phyloP scores from a whole-genome alignment of 2,113 vertebrate genomes.

The Oryzias javanicus region DNA sequence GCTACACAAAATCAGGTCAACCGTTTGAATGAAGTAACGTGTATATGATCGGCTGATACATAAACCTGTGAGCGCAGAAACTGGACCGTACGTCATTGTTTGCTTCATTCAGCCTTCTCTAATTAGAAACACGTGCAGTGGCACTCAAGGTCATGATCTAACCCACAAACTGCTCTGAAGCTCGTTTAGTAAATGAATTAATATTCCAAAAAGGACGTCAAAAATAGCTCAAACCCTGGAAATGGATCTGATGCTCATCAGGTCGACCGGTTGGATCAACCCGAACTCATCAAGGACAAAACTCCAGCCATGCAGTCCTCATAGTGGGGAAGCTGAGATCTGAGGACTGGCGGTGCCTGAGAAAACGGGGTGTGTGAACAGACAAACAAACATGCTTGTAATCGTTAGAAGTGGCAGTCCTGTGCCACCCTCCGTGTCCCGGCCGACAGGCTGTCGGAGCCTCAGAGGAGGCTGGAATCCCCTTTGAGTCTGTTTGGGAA shows the following conservation, averaged over 20 bases:
- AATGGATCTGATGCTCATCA: constrained; percentile 20
- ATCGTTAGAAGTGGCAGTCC: constrained; percentile 47
- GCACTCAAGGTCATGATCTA: constrained; percentile 7
- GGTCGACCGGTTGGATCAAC: constrained; percentile 36
- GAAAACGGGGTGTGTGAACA: constrained; percentile 42
- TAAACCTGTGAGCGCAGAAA: background rate
- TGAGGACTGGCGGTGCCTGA: constrained; percentile 44
- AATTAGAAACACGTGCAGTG: constrained; percentile 30
- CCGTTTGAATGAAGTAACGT: too few species aligned
- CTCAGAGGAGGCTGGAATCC: constrained; percentile 66
- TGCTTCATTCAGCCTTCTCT: constrained; percentile 6
- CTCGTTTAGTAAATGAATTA: constrained; percentile 44
- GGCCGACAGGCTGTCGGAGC: constrained; percentile 56
- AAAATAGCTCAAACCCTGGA: too few species aligned
- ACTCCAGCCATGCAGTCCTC: constrained; percentile 25
- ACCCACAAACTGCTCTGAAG: constrained; percentile 22
- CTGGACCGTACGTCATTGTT: background rate
- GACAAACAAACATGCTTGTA: constrained; percentile 44
- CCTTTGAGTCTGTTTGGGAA: constrained; percentile 67
- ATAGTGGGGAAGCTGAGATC: constrained; percentile 30
- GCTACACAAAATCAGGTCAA: too few species aligned
- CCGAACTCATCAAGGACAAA: constrained; percentile 49
- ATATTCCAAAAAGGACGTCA: constrained; percentile 27
- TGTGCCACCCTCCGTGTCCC: constrained; percentile 56
- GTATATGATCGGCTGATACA: too few species aligned